Conservation (phyloP, 2,888 invertebrate species). For the Heliconius ethilla region DNA sequence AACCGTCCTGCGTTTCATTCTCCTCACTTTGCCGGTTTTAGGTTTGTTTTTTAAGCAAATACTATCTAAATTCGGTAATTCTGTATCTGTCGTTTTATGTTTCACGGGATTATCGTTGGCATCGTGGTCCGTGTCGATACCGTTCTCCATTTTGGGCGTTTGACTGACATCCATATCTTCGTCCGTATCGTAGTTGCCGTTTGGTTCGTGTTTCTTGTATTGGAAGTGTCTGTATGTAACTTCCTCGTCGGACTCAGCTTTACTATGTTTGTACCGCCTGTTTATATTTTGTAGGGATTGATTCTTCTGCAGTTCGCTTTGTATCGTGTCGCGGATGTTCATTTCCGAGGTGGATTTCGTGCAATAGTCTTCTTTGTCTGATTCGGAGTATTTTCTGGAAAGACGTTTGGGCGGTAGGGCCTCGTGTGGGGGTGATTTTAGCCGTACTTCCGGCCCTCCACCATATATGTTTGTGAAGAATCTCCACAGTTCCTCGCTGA, state of each 20-base stretch:
- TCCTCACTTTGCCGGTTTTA: conserved; percentile 68
- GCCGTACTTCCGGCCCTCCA: conserved; percentile 92
- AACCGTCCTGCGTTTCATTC: conserved; percentile 66
- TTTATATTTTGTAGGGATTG: conserved; percentile 76
- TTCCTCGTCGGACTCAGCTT: conserved; percentile 69
- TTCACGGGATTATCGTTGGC: conserved; percentile 64
- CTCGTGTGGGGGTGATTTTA: conserved; percentile 56
- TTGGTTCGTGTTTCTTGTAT: conserved; percentile 62
- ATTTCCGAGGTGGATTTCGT: conserved; percentile 69
- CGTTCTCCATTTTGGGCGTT: conserved; percentile 67
- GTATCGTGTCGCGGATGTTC: conserved; percentile 63
- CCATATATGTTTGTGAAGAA: conserved; percentile 93
- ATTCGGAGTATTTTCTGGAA: conserved; percentile 66
- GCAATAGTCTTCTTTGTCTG: conserved; percentile 75
- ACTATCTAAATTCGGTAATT: conserved; percentile 68
- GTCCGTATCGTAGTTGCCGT: conserved; percentile 71
- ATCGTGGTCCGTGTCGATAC: conserved; percentile 69
- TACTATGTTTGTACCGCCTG: conserved; percentile 55
- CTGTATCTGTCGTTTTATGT: conserved; percentile 54
- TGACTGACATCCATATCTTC: conserved; percentile 63
- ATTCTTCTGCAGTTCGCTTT: conserved; percentile 70
- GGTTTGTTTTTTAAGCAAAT: conserved; percentile 67
- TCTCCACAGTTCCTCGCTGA: conserved; percentile 92
- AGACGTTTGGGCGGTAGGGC: conserved; percentile 30
- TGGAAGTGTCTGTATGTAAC: conserved; percentile 61